Percentiles rank a stretch among this genome's conserved stretches.
Conservation (phyloP, 2,888 invertebrate species). For the Chloroclystis v-ata region DNA sequence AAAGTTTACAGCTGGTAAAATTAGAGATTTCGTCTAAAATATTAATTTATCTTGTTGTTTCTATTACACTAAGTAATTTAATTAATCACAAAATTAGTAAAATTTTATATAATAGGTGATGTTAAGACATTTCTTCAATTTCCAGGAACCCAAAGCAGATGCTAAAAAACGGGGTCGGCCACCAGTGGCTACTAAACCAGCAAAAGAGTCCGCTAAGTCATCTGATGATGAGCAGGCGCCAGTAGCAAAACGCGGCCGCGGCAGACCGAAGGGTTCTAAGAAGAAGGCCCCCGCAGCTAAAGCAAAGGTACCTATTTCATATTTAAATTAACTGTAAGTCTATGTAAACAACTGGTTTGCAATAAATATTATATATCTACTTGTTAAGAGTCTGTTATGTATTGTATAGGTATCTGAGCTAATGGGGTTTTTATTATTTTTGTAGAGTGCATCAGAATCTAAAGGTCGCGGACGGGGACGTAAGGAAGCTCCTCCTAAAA, state of each 20-base stretch:
- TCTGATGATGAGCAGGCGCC: slow-evolving; percentile 76
- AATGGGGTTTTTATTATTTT: no score
- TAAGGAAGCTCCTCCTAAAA: slow-evolving; percentile 71
- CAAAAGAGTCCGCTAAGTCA: slow-evolving; percentile 75
- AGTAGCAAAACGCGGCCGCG: slow-evolving; percentile 74
- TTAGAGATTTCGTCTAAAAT: no score
- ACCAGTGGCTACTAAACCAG: slow-evolving; percentile 54
- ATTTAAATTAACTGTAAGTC: no score
- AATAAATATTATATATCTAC: no score
- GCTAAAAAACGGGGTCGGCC: slow-evolving; percentile 71
- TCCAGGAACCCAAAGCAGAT: slow-evolving; percentile 70
- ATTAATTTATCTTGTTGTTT: no score
- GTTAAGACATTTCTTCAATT: not conserved
- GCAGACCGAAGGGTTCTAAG: slow-evolving; percentile 76
- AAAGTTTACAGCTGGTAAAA: no score
- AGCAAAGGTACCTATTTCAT: slow-evolving; percentile 53
- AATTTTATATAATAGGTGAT: no score
- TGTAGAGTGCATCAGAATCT: slow-evolving; percentile 59
- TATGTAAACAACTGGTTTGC: no score
- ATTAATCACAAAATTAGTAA: no score
- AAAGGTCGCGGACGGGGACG: slow-evolving; percentile 71
- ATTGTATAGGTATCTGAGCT: no score
- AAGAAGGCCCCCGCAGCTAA: slow-evolving; percentile 67
- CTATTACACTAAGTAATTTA: no score
- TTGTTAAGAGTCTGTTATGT: no score